Percentiles rank a stretch among this genome's conserved stretches.
phyloP scores from a whole-genome alignment of 2,113 vertebrate species.

The Myotis lucifugus region DNA sequence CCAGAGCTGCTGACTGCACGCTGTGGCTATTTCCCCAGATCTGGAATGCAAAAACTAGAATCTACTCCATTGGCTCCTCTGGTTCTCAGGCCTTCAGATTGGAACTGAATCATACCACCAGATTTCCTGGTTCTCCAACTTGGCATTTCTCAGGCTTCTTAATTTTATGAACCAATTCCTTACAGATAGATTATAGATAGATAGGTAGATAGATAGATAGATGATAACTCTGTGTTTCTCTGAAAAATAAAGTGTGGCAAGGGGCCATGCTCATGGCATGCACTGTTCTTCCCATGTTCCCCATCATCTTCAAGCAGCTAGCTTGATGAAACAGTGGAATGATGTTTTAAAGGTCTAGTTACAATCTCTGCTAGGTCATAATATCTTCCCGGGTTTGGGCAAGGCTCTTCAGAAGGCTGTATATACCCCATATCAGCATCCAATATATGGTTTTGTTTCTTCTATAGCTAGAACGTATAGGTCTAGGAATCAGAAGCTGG shows the following conservation, averaged over 20 bases:
- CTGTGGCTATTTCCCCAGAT: not conserved
- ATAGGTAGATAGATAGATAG: not conserved
- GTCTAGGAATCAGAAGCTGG: not conserved
- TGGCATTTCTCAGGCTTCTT: not conserved
- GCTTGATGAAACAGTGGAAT: not conserved
- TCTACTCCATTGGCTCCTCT: not conserved
- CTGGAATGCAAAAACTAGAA: not conserved
- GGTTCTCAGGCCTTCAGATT: not conserved
- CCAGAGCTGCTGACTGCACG: not conserved
- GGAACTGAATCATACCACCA: not conserved
- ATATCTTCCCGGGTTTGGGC: not conserved
- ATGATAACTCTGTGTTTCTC: not conserved
- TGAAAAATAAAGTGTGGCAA: not conserved
- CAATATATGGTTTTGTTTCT: not conserved
- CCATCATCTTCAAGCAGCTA: not conserved
- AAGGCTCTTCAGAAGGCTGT: not conserved
- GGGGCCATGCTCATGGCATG: not conserved
- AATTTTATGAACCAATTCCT: not conserved
- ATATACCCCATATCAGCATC: not conserved
- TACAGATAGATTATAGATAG: not conserved
- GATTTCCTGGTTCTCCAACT: not conserved
- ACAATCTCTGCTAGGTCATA: not conserved
- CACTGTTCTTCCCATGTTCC: not conserved
- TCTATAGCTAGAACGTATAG: not conserved
- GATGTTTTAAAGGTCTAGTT: not conserved